phyloP scores from a whole-genome alignment of 2,113 vertebrate species.

The Noturus placidus region DNA sequence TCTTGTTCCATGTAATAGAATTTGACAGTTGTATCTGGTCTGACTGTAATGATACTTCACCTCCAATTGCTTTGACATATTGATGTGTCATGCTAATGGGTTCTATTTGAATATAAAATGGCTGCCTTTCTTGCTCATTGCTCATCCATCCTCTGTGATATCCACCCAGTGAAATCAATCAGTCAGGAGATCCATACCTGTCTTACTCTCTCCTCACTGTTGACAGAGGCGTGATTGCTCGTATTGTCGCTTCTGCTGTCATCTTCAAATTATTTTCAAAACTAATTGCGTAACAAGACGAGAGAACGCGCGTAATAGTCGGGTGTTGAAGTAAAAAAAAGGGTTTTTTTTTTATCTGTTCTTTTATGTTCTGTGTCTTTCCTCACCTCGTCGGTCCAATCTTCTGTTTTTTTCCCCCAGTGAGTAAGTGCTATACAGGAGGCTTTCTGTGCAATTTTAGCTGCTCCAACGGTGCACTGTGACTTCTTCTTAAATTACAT shows the following conservation, averaged over 20 bases:
- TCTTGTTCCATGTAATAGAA: conserved; percentile 57
- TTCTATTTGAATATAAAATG: conserved; percentile 70
- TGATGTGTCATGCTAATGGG: conserved; percentile 65
- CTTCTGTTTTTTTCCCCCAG: neutral
- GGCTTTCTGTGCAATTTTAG: conserved; percentile 19
- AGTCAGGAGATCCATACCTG: conserved; percentile 65
- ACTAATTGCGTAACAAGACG: neutral
- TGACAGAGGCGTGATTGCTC: conserved; percentile 44
- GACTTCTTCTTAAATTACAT: conserved; percentile 36
- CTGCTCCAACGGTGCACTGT: conserved; percentile 26
- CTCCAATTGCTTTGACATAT: conserved; percentile 68
- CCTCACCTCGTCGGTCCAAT: neutral
- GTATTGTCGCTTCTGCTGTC: conserved; percentile 12
- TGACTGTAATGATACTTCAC: conserved; percentile 63
- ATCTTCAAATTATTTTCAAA: neutral
- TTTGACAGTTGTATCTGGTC: conserved; percentile 62
- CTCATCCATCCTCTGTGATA: conserved; percentile 64
- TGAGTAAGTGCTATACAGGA: neutral
- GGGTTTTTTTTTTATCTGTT: neutral
- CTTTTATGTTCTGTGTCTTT: neutral
- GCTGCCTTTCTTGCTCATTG: conserved; percentile 10
- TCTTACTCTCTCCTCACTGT: conserved; percentile 5
- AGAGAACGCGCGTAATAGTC: neutral
- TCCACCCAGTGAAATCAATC: conserved; percentile 62
- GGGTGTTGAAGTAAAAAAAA: neutral